phyloP scores from a whole-genome alignment of 1,140 invertebrate genomes.

The Cotesia vestalis region DNA sequence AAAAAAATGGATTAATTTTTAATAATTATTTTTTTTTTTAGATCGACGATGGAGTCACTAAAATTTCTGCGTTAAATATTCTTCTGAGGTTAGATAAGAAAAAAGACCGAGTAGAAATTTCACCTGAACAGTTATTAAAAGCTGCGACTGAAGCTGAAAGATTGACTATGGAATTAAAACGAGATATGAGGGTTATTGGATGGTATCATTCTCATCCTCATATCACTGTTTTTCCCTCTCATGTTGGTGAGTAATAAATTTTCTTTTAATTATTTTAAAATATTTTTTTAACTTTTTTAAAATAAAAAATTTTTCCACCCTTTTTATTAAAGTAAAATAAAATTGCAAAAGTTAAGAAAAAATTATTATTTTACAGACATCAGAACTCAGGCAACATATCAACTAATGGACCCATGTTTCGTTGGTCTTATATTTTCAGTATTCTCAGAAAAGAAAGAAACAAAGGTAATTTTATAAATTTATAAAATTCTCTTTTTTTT shows the following conservation, averaged over 20 bases:
- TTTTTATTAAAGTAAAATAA: neutral
- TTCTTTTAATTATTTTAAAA: no score
- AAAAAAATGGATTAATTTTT: constrained; percentile 4
- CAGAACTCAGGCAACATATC: constrained; percentile 83
- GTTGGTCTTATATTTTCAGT: constrained; percentile 90
- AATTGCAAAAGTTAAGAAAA: neutral
- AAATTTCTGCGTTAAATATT: constrained; percentile 81
- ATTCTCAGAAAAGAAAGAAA: constrained; percentile 78
- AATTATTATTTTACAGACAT: constrained; percentile 73
- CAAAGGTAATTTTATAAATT: constrained; percentile 65
- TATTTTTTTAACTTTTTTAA: no score
- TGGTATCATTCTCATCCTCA: constrained; percentile 95
- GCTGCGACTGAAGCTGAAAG: constrained; percentile 74
- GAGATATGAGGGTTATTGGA: constrained; percentile 80
- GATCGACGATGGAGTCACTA: constrained; percentile 72
- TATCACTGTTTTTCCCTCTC: constrained; percentile 89
- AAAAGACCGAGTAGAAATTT: constrained; percentile 88
- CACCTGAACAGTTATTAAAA: constrained; percentile 78
- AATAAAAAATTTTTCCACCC: no score
- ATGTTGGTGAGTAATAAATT: constrained; percentile 72
- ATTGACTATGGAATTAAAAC: constrained; percentile 68
- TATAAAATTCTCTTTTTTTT: constrained; percentile 41
- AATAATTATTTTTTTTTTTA: constrained; percentile 46
- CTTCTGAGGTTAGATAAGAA: constrained; percentile 83
- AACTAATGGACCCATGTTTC: constrained; percentile 85